Evolutionary conservation across 23 tunicate genomes (phyloP), one percentile per base, ranked within the genome.

Genomic region (Phallusia fumigata): DNA sequence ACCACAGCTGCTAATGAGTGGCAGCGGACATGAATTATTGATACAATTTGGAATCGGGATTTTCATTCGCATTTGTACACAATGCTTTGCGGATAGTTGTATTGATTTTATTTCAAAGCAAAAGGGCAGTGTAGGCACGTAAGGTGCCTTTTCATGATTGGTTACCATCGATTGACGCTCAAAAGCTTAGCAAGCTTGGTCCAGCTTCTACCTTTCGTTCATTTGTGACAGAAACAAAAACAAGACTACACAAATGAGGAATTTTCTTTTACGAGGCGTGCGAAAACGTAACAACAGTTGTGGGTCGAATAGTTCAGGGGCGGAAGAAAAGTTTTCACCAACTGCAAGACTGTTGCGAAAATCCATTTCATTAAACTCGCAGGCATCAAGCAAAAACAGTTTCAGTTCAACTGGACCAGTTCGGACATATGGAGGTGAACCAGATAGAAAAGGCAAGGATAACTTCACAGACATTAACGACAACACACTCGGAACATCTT

Each of bases 281-380:
- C 69, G 69, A 22, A 58, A 58, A 24, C 69, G 69, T 58, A 21
- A 58, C 69, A 58, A 58, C 16, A 58, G 69, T 24, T 58, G 69
- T 16, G 69, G 16, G 26, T 58, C 69, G 28, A 58, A 24, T 24
- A 24, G 69, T 58, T 22, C 28, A 5, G 69, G 69, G 5, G 5
- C 26, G 1, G 69, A 58, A 58, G 69, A 58, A 58, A 58, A 58
- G 69, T 16, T 21, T 21, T 58, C 28, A 3, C 16, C 69, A 24
- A 58, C 26, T 22, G 69, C 69, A 22, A 21, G 69, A 21, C 28
- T 58, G 8, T 58, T 58, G 28, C 69, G 28, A 13, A 58, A 58
- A 24, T 58, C 69, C 28, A 58, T 58, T 58, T 58, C 69, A 58
- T 58, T 58, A 16, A 58, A 58, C 69, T 58, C 69, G 28, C 26